phyloP scores from a whole-genome alignment of 2,888 invertebrate genomes.

The Ornithoptera priamus region DNA sequence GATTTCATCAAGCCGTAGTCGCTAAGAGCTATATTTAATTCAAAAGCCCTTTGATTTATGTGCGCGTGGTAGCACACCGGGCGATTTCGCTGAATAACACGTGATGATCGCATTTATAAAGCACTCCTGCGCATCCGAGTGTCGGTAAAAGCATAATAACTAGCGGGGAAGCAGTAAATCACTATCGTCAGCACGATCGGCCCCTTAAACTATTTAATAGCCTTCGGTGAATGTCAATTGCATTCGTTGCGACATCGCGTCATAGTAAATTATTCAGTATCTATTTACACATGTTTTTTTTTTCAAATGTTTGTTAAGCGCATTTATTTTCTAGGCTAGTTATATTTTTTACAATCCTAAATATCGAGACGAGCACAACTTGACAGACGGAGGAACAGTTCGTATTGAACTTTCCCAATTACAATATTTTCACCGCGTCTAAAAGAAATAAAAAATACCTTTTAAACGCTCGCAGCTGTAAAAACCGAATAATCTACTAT shows the following conservation, averaged over 20 bases:
- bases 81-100: slow-evolving; percentile 25
- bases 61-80: slow-evolving; percentile 25
- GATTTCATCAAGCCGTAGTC: slow-evolving; percentile 11
- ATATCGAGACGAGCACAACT: too few relatives aligned
- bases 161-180: slow-evolving; percentile 33
- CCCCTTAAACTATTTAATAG: slow-evolving; percentile 43
- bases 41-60: slow-evolving; percentile 32
- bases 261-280: slow-evolving; percentile 10
- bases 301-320: neutral
- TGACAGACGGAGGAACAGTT: too few relatives aligned
- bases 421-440: too few relatives aligned
- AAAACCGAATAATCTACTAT: neutral
- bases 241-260: slow-evolving; percentile 20
- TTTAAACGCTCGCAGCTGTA: neutral
- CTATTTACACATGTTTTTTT: slow-evolving; percentile 3
- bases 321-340: neutral
- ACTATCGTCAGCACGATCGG: slow-evolving; percentile 38
- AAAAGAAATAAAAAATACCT: too few relatives aligned
- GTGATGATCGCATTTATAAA: slow-evolving; percentile 32
- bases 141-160: slow-evolving; percentile 36
- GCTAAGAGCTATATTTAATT: slow-evolving; percentile 30
- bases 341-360: too few relatives aligned
- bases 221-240: slow-evolving; percentile 45
- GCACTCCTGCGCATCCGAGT: slow-evolving; percentile 33
- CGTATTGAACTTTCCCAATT: too few relatives aligned